Conservation (phyloP, 64 coral and sea anemone species). For the Porites lutea region DNA sequence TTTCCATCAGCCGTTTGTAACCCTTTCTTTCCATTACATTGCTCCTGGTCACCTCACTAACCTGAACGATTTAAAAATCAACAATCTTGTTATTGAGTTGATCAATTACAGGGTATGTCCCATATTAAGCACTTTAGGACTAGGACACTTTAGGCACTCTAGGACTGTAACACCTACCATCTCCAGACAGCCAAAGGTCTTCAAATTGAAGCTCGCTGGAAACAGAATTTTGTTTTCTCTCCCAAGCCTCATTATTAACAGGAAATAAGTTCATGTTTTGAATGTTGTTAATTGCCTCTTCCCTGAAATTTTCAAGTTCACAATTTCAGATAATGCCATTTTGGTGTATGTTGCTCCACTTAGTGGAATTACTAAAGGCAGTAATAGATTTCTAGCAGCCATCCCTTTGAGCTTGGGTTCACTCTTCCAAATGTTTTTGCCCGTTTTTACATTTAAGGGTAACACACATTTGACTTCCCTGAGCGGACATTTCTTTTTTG, state of each 20-base stretch:
- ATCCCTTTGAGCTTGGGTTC: constrained; percentile 6
- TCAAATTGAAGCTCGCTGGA: not conserved
- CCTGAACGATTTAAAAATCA: constrained; percentile 45
- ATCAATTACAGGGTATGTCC: constrained; percentile 41
- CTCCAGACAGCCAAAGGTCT: constrained; percentile 8
- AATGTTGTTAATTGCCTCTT: constrained; percentile 34
- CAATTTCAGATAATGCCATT: constrained; percentile 15
- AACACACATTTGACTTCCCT: not conserved
- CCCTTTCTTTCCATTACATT: constrained; percentile 70
- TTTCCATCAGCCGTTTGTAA: too few species aligned
- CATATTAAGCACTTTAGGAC: constrained; percentile 51
- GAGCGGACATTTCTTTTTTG: constrained; percentile 15
- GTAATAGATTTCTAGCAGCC: constrained; percentile 37
- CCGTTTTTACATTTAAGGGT: constrained; percentile 24
- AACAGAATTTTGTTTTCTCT: constrained; percentile 22
- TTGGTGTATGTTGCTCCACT: constrained; percentile 48
- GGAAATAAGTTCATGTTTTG: constrained; percentile 56
- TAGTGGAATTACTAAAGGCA: constrained; percentile 25
- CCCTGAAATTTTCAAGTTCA: constrained; percentile 53
- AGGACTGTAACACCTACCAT: constrained; percentile 21
- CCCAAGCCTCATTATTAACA: constrained; percentile 43
- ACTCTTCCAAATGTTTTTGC: constrained; percentile 21
- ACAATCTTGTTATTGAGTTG: constrained; percentile 4
- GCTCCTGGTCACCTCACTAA: constrained; percentile 53
- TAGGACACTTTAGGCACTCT: too few species aligned